Percentiles rank a stretch among this genome's conserved stretches.
Conservation (phyloP, 2,113 vertebrate genomes). For the Amblyopsis rosae region DNA sequence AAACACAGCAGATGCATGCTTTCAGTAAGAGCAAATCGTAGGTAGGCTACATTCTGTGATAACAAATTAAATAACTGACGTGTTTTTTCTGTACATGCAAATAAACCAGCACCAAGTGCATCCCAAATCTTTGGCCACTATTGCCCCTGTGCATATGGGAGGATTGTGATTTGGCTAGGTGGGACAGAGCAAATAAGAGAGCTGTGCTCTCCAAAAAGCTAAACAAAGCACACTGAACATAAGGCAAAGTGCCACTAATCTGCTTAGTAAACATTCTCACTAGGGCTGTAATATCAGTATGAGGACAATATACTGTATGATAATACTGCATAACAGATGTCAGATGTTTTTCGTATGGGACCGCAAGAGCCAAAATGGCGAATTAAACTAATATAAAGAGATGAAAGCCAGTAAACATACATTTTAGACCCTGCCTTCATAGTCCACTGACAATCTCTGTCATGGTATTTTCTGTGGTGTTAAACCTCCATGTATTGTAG, state of each 20-base stretch:
- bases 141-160: slow-evolving; percentile 5
- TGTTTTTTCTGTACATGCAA: slow-evolving; percentile 22
- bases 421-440: slow-evolving; percentile 22
- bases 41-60: too few relatives aligned
- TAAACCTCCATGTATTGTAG: slow-evolving; percentile 7
- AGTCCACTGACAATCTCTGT: slow-evolving; percentile 7
- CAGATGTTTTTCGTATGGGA: background rate
- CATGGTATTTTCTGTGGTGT: background rate
- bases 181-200: background rate
- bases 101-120: slow-evolving; percentile 16
- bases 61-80: slow-evolving; percentile 18
- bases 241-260: background rate
- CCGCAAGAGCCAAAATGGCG: background rate
- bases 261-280: background rate
- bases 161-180: background rate
- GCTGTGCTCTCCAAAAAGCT: background rate
- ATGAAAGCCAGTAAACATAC: background rate
- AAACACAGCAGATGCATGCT: background rate
- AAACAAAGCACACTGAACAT: slow-evolving; percentile 1
- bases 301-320: background rate
- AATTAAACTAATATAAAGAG: background rate
- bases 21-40: too few relatives aligned
- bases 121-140: slow-evolving; percentile 21
- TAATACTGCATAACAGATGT: background rate
- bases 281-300: background rate